Percentiles rank a stretch among this genome's conserved stretches.
phyloP scores from a whole-genome alignment of 2,113 vertebrate species.

The Speoplatyrhinus poulsoni region DNA sequence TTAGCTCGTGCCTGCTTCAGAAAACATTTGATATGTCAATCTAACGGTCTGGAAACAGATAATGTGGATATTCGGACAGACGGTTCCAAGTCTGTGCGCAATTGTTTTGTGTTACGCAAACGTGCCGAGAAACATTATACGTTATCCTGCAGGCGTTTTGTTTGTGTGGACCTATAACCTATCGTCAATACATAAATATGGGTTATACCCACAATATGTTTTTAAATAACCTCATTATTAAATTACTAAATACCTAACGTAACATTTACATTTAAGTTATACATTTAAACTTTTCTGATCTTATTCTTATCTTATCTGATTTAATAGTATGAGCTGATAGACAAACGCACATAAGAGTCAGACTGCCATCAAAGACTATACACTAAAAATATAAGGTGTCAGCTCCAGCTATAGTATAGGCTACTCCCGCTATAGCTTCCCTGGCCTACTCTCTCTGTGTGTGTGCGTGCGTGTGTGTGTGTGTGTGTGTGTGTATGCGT shows the following conservation, averaged over 20 bases:
- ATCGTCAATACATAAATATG: too few relatives aligned
- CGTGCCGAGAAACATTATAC: neutral
- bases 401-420: constrained; percentile 3
- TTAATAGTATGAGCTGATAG: neutral
- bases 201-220: too few relatives aligned
- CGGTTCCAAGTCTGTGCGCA: neutral
- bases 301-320: too few relatives aligned
- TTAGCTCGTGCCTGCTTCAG: neutral
- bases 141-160: too few relatives aligned
- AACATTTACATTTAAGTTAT: too few relatives aligned
- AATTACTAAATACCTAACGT: too few relatives aligned
- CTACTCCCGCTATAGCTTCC: constrained; percentile 13
- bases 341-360: constrained; percentile 14
- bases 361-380: constrained; percentile 1
- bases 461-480: too few relatives aligned
- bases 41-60: constrained; percentile 1
- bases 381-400: constrained; percentile 11
- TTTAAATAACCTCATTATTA: too few relatives aligned
- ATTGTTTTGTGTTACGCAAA: constrained; percentile 4
- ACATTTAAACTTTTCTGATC: too few relatives aligned
- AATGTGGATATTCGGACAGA: neutral
- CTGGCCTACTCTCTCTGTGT: neutral
- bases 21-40: neutral
- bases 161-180: too few relatives aligned
- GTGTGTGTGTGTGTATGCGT: too few relatives aligned